These are phyloP conservation scores for Galbula dea DNA, from an alignment of 2,113 vertebrate species.

Conservation along the genomic window DNA sequence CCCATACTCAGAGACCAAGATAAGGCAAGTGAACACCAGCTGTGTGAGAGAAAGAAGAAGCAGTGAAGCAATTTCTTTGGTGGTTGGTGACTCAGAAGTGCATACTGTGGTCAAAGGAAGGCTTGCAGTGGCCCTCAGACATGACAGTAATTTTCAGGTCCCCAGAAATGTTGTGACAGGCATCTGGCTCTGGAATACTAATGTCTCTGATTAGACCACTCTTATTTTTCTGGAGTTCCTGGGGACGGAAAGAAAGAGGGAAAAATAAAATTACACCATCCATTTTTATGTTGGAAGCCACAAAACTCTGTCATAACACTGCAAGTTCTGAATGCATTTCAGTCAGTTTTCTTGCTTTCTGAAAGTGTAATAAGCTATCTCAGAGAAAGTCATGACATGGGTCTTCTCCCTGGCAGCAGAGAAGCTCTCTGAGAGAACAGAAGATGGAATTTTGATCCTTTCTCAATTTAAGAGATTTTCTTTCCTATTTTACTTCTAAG, in stretches of 20 bases:
- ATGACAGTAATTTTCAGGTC: background rate
- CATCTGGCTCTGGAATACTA: background rate
- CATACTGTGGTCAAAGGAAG: background rate
- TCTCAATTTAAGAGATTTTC: background rate
- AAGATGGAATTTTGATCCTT: background rate
- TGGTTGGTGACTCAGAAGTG: background rate
- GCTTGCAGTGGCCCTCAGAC: background rate
- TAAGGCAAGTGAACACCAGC: conserved; percentile 4
- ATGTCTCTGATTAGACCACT: conserved; percentile 59
- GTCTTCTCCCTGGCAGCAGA: background rate
- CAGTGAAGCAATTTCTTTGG: background rate
- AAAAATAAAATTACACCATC: background rate
- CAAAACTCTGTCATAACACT: background rate
- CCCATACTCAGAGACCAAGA: background rate
- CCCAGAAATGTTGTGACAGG: conserved; percentile 26
- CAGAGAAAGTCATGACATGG: background rate
- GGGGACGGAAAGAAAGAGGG: background rate
- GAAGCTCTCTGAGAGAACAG: background rate
- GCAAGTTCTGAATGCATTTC: background rate
- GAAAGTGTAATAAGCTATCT: background rate
- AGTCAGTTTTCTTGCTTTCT: background rate
- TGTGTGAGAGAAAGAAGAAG: background rate
- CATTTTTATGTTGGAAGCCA: background rate
- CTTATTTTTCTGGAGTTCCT: conserved; percentile 57
- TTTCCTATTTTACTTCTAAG: background rate